Evolutionary conservation across 1,140 invertebrate species (phyloP).

Genomic region (Contarinia nasturtii): DNA sequence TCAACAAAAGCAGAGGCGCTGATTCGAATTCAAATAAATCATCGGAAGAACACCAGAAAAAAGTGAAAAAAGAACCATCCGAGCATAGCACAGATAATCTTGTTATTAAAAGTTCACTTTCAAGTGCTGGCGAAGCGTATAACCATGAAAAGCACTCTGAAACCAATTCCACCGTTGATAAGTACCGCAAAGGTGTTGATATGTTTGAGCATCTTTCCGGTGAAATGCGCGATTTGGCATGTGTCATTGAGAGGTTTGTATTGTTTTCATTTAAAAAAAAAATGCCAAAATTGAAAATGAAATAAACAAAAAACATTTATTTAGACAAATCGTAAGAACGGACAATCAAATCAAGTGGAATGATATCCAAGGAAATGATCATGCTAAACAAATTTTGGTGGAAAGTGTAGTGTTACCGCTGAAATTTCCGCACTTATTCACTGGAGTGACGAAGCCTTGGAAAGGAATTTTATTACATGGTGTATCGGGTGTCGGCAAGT

Average conservation of each 20-base stretch:
- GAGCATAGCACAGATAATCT: too few species aligned
- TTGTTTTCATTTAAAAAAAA: too few species aligned
- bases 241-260: too few species aligned
- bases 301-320: not conserved
- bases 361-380: constrained; percentile 55
- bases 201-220: too few species aligned
- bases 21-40: not conserved
- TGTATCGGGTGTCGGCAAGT: constrained; percentile 72
- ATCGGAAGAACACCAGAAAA: not conserved
- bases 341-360: constrained; percentile 36
- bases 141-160: too few species aligned
- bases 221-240: too few species aligned
- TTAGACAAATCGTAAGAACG: constrained; percentile 9
- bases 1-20: not conserved
- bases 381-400: constrained; percentile 67
- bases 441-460: constrained; percentile 61
- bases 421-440: constrained; percentile 71
- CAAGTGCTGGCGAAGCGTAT: too few species aligned
- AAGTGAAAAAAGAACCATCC: not conserved
- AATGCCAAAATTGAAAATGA: too few species aligned
- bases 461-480: constrained; percentile 69
- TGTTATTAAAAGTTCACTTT: too few species aligned
- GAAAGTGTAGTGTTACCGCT: constrained; percentile 75
- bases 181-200: too few species aligned
- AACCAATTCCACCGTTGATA: too few species aligned